Conservation (phyloP, 2,888 invertebrate species). For the Xestia rhomboidea region DNA sequence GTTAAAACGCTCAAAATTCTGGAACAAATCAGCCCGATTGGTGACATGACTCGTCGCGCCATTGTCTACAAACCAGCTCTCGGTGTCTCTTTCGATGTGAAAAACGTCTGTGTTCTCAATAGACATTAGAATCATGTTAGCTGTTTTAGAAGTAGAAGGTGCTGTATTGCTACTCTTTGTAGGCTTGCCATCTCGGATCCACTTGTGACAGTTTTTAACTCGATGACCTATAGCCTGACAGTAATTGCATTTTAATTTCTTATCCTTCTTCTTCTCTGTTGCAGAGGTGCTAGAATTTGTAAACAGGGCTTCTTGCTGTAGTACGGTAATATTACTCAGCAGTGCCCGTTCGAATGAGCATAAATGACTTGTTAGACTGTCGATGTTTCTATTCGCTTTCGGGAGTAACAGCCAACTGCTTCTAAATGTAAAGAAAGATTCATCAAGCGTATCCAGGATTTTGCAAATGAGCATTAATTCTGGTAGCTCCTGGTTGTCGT, state of each 20-base stretch:
- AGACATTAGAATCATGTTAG: constrained; percentile 1
- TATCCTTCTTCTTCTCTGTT: background rate
- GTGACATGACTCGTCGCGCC: background rate
- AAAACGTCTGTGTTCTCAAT: background rate
- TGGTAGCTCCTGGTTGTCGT: background rate
- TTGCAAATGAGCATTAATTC: background rate
- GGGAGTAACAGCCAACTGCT: background rate
- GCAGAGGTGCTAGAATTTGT: background rate
- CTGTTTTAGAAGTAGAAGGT: background rate
- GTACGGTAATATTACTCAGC: background rate
- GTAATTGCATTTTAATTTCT: background rate
- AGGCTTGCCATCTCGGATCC: constrained; percentile 2
- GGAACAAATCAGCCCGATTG: background rate
- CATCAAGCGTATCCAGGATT: background rate
- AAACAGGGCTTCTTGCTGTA: constrained; percentile 1
- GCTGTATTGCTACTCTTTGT: background rate
- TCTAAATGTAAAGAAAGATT: background rate
- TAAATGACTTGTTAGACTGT: background rate
- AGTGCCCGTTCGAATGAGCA: background rate
- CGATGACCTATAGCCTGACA: constrained; percentile 1
- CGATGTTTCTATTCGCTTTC: background rate
- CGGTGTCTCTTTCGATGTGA: background rate
- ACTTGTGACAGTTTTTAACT: background rate
- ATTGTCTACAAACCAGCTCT: constrained; percentile 2
- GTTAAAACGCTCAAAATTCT: constrained; percentile 2